Evolutionary conservation across 2,113 vertebrate genomes (phyloP).

Genomic region (Harpagus bidentatus): DNA sequence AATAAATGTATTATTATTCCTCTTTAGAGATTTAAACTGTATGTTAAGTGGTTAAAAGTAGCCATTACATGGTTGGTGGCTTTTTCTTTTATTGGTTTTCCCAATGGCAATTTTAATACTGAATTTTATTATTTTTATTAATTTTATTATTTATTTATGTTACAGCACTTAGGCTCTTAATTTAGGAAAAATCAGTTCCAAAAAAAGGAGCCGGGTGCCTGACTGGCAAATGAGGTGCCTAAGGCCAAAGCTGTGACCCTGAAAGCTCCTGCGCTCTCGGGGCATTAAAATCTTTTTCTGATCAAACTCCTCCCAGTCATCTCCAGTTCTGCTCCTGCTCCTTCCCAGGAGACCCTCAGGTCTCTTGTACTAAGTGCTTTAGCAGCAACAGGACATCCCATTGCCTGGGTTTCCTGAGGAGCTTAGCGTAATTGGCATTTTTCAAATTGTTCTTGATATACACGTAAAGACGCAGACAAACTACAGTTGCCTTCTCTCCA

Average conservation of each 20-base stretch:
- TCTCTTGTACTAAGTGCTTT: background rate
- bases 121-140: slow-evolving; percentile 64
- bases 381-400: background rate
- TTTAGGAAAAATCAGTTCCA: background rate
- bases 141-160: slow-evolving; percentile 66
- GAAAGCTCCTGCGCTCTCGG: background rate
- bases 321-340: background rate
- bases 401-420: background rate
- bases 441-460: background rate
- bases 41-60: slow-evolving; percentile 67
- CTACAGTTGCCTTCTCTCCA: background rate
- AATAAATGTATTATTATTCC: slow-evolving; percentile 68
- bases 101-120: slow-evolving; percentile 46
- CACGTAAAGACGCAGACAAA: background rate
- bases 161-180: slow-evolving; percentile 3
- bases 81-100: slow-evolving; percentile 61
- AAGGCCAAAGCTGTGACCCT: background rate
- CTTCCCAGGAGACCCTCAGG: background rate
- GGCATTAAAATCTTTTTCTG: background rate
- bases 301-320: background rate
- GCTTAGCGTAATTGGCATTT: background rate
- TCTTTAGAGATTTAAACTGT: slow-evolving; percentile 68
- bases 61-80: slow-evolving; percentile 60
- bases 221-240: background rate
- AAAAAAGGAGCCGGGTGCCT: background rate